phyloP scores from a whole-genome alignment of 2,113 vertebrate species.

The Takifugu flavidus region DNA sequence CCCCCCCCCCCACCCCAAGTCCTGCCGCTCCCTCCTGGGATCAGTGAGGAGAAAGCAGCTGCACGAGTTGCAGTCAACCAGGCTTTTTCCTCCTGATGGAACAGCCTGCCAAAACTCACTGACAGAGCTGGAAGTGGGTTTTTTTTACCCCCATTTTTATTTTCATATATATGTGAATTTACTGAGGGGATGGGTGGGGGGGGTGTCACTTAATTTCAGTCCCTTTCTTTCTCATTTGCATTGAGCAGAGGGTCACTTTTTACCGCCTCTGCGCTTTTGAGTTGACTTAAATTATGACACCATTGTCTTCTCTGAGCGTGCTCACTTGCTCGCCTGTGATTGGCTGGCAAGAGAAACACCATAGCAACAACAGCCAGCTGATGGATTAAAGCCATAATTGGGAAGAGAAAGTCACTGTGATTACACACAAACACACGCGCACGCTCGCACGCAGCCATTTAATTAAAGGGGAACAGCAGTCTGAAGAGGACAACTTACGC shows the following conservation, averaged over 20 bases:
- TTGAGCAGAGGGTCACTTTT: too few species aligned
- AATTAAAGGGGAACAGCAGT: conserved; percentile 45
- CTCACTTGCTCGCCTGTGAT: conserved; percentile 31
- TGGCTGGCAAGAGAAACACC: conserved; percentile 44
- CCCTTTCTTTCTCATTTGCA: not conserved
- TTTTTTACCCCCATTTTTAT: too few species aligned
- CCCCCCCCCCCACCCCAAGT: not conserved
- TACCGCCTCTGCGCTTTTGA: too few species aligned
- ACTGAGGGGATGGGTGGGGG: too few species aligned
- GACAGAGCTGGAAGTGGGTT: too few species aligned
- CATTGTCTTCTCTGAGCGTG: conserved; percentile 30
- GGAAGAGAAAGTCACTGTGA: conserved; percentile 54
- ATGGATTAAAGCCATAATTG: conserved; percentile 67
- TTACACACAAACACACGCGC: conserved; percentile 28
- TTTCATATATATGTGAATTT: too few species aligned
- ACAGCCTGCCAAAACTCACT: conserved; percentile 25
- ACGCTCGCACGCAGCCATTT: conserved; percentile 17
- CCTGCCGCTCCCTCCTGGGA: conserved; percentile 30
- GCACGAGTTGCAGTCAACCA: conserved; percentile 31
- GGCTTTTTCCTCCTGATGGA: conserved; percentile 30
- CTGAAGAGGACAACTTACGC: conserved; percentile 22
- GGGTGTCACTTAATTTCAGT: not conserved
- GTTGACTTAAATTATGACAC: conserved; percentile 7
- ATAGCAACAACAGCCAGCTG: conserved; percentile 64
- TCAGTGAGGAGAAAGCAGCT: conserved; percentile 26